Base-by-base conservation (phyloP, 2,797 vertebrate species). In the Malacoctenus gilli region DNA sequence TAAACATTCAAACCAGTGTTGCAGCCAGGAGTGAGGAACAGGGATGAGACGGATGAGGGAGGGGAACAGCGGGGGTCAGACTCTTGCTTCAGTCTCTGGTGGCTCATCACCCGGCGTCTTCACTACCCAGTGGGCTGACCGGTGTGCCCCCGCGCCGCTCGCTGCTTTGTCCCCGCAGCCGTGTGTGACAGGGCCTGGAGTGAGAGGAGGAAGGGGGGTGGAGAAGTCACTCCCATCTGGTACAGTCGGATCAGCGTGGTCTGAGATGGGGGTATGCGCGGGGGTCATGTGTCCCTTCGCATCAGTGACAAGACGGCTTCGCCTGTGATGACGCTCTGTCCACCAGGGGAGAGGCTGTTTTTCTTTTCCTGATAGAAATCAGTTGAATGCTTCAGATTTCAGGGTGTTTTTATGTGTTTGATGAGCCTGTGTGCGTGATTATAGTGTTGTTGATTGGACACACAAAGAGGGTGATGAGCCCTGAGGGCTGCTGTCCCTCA, bases 141-240 rank as follows among this genome's bases (percentile, higher is more conserved):
- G 36, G 64, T 52, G 47, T 44, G 50, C n/a, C 64, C 57, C 71
- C 43, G 2, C 48, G 19, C 54, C 13, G 52, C 56, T 55, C 21
- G 53, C 57, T 58, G 71, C 67, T 63, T 54, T 50, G 68, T 66
- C 80, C 82, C 72, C 37, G 63, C 64, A 83, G 89, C 84, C 59
- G 64, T 56, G 36, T 59, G 78, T 86, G 88, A 89, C 83, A 76
- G 73, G 73, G 74, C 85, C 86, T 57, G 73, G 39, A 71, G 82
- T 75, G 77, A 65, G 43, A 28, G 5, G 25, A 28, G 25, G n/a
- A n/a, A 70, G 72, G 58, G 5, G 71, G 72, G 72, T 77, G 67
- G 67, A 44, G 44, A 66, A 88, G 90, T 92, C 91, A 89, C 71
- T 90, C 84, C 80, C 87, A 91, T 92, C 89, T 90, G 89, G 86